These are phyloP conservation scores for Neogale vison DNA, from an alignment of 2,113 vertebrate species.

Conservation along the genomic window DNA sequence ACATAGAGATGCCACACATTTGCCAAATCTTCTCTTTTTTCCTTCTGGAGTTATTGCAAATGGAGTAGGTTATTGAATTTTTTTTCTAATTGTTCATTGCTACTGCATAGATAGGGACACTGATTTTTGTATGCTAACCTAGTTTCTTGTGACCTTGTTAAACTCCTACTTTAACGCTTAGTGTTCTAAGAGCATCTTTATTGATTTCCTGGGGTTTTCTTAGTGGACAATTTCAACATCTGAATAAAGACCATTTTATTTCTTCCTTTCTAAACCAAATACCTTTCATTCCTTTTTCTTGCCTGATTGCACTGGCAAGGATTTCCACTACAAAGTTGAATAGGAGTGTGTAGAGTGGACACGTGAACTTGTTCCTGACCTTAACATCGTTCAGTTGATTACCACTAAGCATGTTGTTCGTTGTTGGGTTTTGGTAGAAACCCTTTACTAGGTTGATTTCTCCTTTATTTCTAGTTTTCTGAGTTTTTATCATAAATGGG, in stretches of 20 bases:
- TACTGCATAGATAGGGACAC: background rate
- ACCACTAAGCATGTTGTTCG: background rate
- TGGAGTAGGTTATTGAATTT: background rate
- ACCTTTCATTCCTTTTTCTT: background rate
- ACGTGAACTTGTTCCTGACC: background rate
- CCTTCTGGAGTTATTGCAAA: background rate
- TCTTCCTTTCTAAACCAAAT: background rate
- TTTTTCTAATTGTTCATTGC: background rate
- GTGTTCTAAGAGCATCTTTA: background rate
- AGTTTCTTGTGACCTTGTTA: background rate
- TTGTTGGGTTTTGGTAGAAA: background rate
- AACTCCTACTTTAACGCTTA: background rate
- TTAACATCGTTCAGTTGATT: background rate
- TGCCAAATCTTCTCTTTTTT: background rate
- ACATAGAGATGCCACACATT: background rate
- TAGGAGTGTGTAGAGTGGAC: background rate
- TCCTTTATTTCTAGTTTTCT: background rate
- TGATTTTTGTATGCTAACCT: background rate
- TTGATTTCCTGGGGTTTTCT: background rate
- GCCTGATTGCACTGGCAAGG: background rate
- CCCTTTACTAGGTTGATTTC: background rate
- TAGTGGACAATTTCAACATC: background rate
- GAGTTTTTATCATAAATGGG: background rate
- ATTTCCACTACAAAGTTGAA: background rate
- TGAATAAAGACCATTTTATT: background rate